Conservation (phyloP, 2,888 invertebrate genomes). For the Lagria hirta region DNA sequence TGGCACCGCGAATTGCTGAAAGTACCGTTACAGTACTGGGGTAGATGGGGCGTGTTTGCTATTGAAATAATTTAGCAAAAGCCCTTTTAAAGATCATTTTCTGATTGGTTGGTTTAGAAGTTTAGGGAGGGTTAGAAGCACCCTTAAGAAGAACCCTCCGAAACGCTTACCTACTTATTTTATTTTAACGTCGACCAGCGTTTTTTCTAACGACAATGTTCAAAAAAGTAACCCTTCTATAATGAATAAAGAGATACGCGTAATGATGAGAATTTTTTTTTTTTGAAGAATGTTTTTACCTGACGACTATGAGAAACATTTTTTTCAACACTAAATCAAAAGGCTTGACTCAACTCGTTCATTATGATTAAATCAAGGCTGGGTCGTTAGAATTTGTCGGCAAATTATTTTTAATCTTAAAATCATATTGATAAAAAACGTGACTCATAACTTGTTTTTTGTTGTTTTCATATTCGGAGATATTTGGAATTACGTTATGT, state of each 20-base stretch:
- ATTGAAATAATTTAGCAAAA: conserved; percentile 40
- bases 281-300: conserved; percentile 18
- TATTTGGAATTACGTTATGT: conserved; percentile 24
- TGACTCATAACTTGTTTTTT: conserved; percentile 17
- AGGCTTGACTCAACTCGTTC: conserved; percentile 1
- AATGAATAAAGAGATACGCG: conserved; percentile 10
- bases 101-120: conserved; percentile 17
- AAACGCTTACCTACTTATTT: conserved; percentile 10
- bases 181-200: conserved; percentile 7
- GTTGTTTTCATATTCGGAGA: conserved; percentile 14
- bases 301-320: conserved; percentile 24
- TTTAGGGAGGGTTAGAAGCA: conserved; percentile 25
- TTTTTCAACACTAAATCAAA: not conserved
- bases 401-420: conserved; percentile 7
- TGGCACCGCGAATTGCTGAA: conserved; percentile 30
- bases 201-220: conserved; percentile 23
- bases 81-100: conserved; percentile 14
- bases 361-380: conserved; percentile 12
- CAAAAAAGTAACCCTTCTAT: conserved; percentile 26
- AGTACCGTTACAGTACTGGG: conserved; percentile 24
- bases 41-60: conserved; percentile 42
- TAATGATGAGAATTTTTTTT: conserved; percentile 27
- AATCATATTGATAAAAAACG: conserved; percentile 8
- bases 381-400: conserved; percentile 13
- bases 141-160: conserved; percentile 21